Evolutionary conservation across 1,140 invertebrate genomes (phyloP).

Genomic region (Oryctes rhinoceros): DNA sequence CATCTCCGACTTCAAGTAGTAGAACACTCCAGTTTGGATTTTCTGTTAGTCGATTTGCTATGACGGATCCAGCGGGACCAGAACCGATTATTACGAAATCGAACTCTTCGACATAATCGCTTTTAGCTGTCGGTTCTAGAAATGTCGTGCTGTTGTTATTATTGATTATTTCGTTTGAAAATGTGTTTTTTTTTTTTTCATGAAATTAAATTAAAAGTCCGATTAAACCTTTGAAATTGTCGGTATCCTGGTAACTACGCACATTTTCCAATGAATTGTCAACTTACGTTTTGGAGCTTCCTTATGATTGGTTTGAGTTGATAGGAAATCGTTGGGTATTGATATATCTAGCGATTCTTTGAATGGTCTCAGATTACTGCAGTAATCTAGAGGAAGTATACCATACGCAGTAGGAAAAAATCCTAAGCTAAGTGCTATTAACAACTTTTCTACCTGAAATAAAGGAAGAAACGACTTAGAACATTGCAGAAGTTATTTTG

Average conservation of each 20-base stretch:
- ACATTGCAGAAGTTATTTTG: too few relatives aligned
- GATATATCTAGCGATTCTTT: not conserved
- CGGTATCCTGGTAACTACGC: too few relatives aligned
- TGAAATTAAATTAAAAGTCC: too few relatives aligned
- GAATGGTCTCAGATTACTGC: not conserved
- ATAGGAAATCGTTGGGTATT: not conserved
- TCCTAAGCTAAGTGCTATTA: not conserved
- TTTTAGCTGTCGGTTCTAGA: not conserved
- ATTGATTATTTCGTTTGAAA: too few relatives aligned
- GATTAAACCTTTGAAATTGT: too few relatives aligned
- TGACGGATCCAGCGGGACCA: conserved; percentile 64
- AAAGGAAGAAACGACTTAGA: not conserved
- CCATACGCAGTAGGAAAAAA: not conserved
- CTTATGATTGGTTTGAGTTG: not conserved
- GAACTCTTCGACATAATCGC: conserved; percentile 17
- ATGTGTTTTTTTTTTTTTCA: not conserved
- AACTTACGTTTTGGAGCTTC: not conserved
- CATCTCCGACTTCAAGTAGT: conserved; percentile 73
- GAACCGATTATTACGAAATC: conserved; percentile 53
- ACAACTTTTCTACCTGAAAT: not conserved
- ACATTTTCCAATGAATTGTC: not conserved
- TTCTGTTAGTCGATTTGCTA: conserved; percentile 76
- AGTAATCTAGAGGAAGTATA: not conserved
- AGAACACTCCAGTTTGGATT: conserved; percentile 72
- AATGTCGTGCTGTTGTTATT: too few relatives aligned